phyloP scores from a whole-genome alignment of 2,888 invertebrate species.

The Tipula unca region DNA sequence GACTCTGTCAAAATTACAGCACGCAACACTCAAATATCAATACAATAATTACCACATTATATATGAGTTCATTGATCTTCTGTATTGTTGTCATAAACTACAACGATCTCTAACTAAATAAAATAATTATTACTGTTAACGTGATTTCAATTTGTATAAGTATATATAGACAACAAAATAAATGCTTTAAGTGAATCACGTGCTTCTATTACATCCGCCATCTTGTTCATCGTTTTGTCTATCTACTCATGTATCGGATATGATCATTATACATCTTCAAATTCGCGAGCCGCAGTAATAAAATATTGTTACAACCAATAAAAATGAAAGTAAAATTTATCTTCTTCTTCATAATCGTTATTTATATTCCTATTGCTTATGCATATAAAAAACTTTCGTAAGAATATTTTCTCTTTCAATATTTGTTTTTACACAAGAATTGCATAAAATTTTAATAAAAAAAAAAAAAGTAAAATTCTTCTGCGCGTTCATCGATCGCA shows the following conservation, averaged over 20 bases:
- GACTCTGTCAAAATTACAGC: too few relatives aligned
- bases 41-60: too few relatives aligned
- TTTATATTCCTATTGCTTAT: background rate
- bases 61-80: too few relatives aligned
- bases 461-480: background rate
- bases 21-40: too few relatives aligned
- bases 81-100: too few relatives aligned
- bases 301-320: background rate
- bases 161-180: background rate
- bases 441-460: background rate
- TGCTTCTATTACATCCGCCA: background rate
- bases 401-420: conserved; percentile 14
- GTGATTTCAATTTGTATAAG: background rate
- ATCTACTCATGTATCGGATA: background rate
- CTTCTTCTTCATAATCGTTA: background rate
- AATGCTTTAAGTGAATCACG: background rate
- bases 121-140: too few relatives aligned
- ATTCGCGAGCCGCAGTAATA: background rate
- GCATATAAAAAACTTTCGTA: background rate
- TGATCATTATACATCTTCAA: background rate
- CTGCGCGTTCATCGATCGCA: background rate
- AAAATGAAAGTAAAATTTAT: background rate
- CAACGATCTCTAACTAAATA: too few relatives aligned
- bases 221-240: background rate
- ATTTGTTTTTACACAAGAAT: background rate